These are phyloP conservation scores for Hyperoodon ampullatus DNA, from an alignment of 2,113 vertebrate genomes.

Conservation along the genomic window DNA sequence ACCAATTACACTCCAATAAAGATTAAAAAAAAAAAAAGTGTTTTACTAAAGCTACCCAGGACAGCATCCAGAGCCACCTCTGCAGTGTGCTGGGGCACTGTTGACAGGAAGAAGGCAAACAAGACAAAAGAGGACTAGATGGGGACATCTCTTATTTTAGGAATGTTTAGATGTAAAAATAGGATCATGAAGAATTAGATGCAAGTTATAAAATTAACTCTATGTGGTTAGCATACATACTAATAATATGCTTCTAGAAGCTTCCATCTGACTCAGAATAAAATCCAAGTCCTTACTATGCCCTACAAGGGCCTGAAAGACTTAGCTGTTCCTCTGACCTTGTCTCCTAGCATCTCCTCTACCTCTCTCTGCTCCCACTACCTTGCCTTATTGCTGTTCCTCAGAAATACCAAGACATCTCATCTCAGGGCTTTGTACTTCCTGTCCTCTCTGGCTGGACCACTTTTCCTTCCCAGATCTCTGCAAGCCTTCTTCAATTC, in stretches of 20 bases:
- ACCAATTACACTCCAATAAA: no score
- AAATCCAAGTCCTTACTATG: neutral
- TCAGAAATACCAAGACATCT: neutral
- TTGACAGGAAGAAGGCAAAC: neutral
- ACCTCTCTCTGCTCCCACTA: neutral
- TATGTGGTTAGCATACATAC: neutral
- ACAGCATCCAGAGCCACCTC: neutral
- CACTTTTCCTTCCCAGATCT: neutral
- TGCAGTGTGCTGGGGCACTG: neutral
- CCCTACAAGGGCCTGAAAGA: neutral
- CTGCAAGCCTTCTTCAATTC: neutral
- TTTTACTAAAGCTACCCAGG: neutral
- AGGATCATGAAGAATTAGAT: neutral
- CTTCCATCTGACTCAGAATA: neutral
- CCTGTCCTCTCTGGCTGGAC: neutral
- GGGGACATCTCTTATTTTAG: neutral
- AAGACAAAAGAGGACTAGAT: neutral
- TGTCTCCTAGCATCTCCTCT: neutral
- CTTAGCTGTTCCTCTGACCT: neutral
- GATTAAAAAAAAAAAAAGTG: neutral
- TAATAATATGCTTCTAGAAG: neutral
- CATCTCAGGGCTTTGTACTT: neutral
- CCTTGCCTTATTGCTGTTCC: neutral
- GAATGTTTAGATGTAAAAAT: neutral
- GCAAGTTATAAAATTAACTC: neutral